These are phyloP conservation scores for Xylocampa areola DNA, from an alignment of 2,888 invertebrate genomes.

Conservation along the genomic window DNA sequence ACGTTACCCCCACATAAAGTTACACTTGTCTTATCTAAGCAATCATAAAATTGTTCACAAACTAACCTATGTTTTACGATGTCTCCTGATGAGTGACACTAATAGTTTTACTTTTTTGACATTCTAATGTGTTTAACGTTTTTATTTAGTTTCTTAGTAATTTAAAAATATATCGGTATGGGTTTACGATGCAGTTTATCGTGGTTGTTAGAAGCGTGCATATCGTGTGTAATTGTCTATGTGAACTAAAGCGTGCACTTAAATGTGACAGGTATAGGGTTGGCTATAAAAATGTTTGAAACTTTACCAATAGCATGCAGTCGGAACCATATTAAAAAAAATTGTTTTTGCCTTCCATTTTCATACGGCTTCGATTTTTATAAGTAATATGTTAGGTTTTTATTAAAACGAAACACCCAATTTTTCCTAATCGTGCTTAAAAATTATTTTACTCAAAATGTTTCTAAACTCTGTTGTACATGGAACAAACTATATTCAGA, in stretches of 20 bases:
- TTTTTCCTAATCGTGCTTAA: too few species aligned
- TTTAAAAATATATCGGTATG: conserved; percentile 28
- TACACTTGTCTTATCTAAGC: conserved; percentile 46
- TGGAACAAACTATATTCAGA: too few species aligned
- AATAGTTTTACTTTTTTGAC: conserved; percentile 32
- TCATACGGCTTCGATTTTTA: too few species aligned
- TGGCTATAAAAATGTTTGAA: conserved; percentile 16
- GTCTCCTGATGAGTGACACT: conserved; percentile 50
- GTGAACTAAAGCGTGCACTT: conserved; percentile 41
- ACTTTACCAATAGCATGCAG: too few species aligned
- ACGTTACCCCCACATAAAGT: conserved; percentile 20
- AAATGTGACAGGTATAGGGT: conserved; percentile 32
- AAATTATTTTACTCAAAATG: too few species aligned
- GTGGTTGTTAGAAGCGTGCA: conserved; percentile 26
- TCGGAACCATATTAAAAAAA: too few species aligned
- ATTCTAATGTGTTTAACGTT: conserved; percentile 8
- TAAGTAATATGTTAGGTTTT: too few species aligned
- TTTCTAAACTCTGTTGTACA: too few species aligned
- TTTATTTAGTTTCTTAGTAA: conserved; percentile 21
- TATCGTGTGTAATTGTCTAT: conserved; percentile 47
- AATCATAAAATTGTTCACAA: conserved; percentile 48
- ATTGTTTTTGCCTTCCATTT: too few species aligned
- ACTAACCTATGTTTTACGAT: conserved; percentile 48
- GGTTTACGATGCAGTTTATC: conserved; percentile 40
- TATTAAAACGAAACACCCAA: too few species aligned